These are phyloP conservation scores for Meghimatium bilineatum DNA, from an alignment of 2,888 invertebrate genomes.

Conservation along the genomic window DNA sequence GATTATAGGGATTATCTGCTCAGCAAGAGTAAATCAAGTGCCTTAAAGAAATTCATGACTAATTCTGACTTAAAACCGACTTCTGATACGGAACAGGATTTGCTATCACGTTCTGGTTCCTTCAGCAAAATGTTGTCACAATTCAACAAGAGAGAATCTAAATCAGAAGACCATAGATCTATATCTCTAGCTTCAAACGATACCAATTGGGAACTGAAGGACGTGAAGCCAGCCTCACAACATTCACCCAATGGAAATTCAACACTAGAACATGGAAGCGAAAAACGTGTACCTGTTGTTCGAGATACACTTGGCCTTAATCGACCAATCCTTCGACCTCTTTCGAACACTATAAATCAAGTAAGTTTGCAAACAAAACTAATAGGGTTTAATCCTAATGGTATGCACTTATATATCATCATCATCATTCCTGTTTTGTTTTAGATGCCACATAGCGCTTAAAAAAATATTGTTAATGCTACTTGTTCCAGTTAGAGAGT, in stretches of 20 bases:
- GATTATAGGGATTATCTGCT: slow-evolving; percentile 67
- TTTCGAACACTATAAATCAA: slow-evolving; percentile 45
- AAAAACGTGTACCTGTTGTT: slow-evolving; percentile 48
- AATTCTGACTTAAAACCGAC: slow-evolving; percentile 9
- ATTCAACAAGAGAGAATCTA: slow-evolving; percentile 46
- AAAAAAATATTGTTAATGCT: no score
- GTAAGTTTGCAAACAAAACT: slow-evolving; percentile 45
- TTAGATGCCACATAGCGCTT: no score
- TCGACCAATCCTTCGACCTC: slow-evolving; percentile 49
- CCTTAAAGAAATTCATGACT: slow-evolving; percentile 37
- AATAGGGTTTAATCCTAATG: no score
- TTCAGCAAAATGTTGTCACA: slow-evolving; percentile 55
- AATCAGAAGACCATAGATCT: slow-evolving; percentile 17
- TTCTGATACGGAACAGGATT: slow-evolving; percentile 52
- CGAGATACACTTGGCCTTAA: slow-evolving; percentile 49
- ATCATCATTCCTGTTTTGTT: no score
- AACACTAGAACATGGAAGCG: slow-evolving; percentile 18
- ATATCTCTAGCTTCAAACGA: slow-evolving; percentile 21
- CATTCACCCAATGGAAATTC: slow-evolving; percentile 12
- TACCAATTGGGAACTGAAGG: slow-evolving; percentile 51
- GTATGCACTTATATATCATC: no score
- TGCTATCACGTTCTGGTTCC: slow-evolving; percentile 62
- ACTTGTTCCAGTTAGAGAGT: no score
- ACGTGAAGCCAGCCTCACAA: slow-evolving; percentile 14
- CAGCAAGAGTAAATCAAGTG: slow-evolving; percentile 46